A percentile compares a stretch with the other conserved stretches of the same genome.
These are phyloP conservation scores for Lampris incognitus DNA, from an alignment of 2,113 vertebrate genomes.

Conservation along the genomic window DNA sequence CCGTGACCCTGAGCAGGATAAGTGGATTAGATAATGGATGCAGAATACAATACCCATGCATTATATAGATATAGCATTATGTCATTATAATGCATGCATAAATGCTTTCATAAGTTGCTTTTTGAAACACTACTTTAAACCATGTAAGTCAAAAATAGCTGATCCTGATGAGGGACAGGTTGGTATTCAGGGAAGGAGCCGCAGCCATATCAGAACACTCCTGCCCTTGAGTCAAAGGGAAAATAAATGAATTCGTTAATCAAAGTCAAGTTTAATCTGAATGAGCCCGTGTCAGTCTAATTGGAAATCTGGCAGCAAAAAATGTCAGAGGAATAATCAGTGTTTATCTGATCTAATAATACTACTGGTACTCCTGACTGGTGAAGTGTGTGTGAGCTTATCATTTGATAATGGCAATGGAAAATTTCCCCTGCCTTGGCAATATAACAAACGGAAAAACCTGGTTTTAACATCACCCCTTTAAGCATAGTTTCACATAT, in stretches of 20 bases:
- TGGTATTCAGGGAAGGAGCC: not conserved
- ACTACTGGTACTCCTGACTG: not conserved
- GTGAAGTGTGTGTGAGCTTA: not conserved
- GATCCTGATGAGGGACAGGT: not conserved
- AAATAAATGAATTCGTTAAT: conserved; percentile 1
- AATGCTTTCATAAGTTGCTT: no score
- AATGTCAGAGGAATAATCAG: not conserved
- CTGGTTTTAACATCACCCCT: not conserved
- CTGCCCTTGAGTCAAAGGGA: not conserved
- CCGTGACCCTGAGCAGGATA: no score
- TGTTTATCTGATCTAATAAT: not conserved
- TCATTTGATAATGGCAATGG: no score
- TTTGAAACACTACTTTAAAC: no score
- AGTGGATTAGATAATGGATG: no score
- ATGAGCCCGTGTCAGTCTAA: not conserved
- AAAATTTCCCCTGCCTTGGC: not conserved
- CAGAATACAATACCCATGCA: no score
- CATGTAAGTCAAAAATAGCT: no score
- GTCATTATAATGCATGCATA: no score
- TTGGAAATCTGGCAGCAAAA: not conserved
- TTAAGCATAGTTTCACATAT: not conserved
- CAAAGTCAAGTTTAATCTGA: not conserved
- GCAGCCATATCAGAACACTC: not conserved
- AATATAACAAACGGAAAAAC: not conserved
- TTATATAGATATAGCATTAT: no score